These are phyloP conservation scores for Girardinus metallicus DNA, from an alignment of 2,797 vertebrate genomes.

Conservation along the genomic window DNA sequence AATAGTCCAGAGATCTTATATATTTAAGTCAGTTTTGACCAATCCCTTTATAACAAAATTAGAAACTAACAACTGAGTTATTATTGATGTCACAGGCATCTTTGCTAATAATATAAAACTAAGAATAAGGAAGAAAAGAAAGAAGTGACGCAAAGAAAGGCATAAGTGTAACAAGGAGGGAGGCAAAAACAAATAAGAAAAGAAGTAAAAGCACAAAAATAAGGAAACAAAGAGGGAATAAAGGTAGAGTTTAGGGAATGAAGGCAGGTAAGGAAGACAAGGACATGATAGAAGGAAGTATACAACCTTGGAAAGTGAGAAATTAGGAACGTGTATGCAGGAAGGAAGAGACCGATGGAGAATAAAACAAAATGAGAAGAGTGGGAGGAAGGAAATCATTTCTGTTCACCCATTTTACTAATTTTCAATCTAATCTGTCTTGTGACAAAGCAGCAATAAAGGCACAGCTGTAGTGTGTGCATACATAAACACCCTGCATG, in stretches of 20 bases:
- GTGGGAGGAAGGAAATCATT: not conserved
- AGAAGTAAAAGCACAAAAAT: too few species aligned
- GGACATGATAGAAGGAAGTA: not conserved
- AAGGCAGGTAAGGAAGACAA: not conserved
- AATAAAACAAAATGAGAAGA: not conserved
- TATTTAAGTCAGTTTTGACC: not conserved
- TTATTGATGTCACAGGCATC: not conserved
- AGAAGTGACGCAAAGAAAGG: not conserved
- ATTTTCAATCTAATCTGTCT: constrained; percentile 28
- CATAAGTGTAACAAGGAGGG: not conserved
- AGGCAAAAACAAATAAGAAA: not conserved
- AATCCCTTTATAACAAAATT: not conserved
- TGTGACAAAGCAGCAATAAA: constrained; percentile 27
- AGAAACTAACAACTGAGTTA: constrained; percentile 17
- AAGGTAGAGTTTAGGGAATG: not conserved
- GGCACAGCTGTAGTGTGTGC: constrained; percentile 20
- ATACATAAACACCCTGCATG: not conserved
- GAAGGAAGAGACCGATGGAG: not conserved
- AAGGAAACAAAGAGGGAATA: not conserved
- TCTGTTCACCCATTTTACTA: not conserved
- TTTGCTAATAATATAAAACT: constrained; percentile 4
- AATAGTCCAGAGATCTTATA: not conserved
- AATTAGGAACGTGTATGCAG: not conserved
- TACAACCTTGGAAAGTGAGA: not conserved
- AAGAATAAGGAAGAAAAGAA: not conserved